Evolutionary conservation across 2,797 vertebrate species (phyloP).

Genomic region (Hylomyscus alleni): DNA sequence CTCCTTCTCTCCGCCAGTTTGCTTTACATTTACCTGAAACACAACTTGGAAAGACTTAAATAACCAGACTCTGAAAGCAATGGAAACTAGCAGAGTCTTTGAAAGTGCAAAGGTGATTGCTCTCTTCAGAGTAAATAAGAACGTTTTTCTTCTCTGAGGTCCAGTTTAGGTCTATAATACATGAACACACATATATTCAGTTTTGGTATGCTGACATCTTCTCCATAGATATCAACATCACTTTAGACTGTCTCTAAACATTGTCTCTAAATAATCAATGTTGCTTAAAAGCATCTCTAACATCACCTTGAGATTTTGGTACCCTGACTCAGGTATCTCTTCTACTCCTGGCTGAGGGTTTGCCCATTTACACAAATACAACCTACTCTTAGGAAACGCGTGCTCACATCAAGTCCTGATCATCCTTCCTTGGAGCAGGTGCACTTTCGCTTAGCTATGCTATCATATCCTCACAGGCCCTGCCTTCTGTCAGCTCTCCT

Average conservation of each 20-base stretch:
- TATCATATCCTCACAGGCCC: background rate
- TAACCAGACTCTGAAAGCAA: constrained; percentile 22
- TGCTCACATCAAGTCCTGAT: background rate
- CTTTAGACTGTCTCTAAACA: constrained; percentile 30
- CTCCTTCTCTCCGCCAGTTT: background rate
- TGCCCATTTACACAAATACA: constrained; percentile 47
- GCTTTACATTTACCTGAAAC: constrained; percentile 42
- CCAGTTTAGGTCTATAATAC: constrained; percentile 23
- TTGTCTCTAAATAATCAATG: background rate
- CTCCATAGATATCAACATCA: background rate
- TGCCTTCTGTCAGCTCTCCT: background rate
- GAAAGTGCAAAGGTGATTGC: background rate
- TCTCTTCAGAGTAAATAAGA: constrained; percentile 43
- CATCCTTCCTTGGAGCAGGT: background rate
- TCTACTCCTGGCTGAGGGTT: background rate
- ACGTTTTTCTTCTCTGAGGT: background rate
- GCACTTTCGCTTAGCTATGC: background rate
- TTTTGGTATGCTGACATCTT: background rate
- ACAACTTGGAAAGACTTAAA: constrained; percentile 19
- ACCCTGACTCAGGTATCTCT: background rate
- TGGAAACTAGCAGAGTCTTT: background rate
- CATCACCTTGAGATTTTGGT: constrained; percentile 15
- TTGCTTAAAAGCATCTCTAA: background rate
- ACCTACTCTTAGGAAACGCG: constrained; percentile 35
- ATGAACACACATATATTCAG: background rate